Percentiles rank a stretch among this genome's conserved stretches.
Conservation (phyloP, 2,888 invertebrate genomes). For the Xestia sexstrigata region DNA sequence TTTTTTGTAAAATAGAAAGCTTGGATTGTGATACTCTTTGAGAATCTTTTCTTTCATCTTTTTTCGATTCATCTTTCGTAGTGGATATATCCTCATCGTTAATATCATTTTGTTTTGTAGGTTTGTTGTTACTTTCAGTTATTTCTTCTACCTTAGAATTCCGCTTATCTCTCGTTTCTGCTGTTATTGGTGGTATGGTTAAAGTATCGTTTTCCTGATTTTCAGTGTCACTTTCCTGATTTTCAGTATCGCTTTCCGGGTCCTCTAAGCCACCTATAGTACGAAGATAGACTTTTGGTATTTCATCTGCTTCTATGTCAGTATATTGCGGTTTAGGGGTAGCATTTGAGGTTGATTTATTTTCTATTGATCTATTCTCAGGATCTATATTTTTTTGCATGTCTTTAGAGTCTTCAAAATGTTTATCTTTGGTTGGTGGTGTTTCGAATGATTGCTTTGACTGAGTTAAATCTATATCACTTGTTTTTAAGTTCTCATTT, state of each 20-base stretch:
- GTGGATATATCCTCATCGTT: not conserved
- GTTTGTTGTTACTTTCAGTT: not conserved
- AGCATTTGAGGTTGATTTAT: not conserved
- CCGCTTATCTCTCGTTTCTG: not conserved
- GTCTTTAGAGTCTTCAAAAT: not conserved
- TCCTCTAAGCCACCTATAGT: constrained; percentile 6
- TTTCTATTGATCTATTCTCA: not conserved
- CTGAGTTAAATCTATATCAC: not conserved
- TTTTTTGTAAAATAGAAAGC: constrained; percentile 20
- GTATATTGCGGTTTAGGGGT: not conserved
- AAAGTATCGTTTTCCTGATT: not conserved
- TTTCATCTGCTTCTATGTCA: constrained; percentile 2
- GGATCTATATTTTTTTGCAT: not conserved
- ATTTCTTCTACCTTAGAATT: not conserved
- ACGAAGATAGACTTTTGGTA: constrained; percentile 5
- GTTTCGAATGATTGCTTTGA: constrained; percentile 4
- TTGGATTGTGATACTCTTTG: constrained; percentile 8
- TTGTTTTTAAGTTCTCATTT: constrained; percentile 8
- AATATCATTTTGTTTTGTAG: not conserved
- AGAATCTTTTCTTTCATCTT: not conserved
- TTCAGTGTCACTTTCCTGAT: not conserved
- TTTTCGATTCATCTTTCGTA: not conserved
- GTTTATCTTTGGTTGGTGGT: not conserved
- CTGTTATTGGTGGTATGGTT: constrained; percentile 3
- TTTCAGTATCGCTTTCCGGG: constrained; percentile 9